phyloP scores from a whole-genome alignment of 2,797 vertebrate genomes.

The Clangula hyemalis region DNA sequence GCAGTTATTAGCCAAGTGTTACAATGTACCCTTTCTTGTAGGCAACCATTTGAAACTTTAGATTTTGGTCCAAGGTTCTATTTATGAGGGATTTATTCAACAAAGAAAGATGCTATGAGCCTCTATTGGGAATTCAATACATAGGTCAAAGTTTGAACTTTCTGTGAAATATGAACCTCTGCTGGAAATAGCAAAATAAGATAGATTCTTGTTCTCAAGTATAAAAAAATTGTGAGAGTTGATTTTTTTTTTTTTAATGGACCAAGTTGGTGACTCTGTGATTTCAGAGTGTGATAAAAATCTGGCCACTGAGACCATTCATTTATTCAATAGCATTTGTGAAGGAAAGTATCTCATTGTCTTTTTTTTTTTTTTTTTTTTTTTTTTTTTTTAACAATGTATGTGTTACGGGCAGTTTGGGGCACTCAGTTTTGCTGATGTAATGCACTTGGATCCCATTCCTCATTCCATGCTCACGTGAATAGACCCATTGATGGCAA shows the following conservation, averaged over 20 bases:
- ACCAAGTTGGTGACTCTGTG: background rate
- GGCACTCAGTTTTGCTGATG: slow-evolving; percentile 26
- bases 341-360: background rate
- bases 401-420: background rate
- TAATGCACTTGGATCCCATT: slow-evolving; percentile 44
- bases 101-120: slow-evolving; percentile 50
- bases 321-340: background rate
- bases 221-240: background rate
- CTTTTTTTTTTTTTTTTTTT: background rate
- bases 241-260: background rate
- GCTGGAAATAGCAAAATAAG: slow-evolving; percentile 41
- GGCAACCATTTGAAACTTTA: slow-evolving; percentile 31
- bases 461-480: slow-evolving; percentile 25
- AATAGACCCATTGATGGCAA: slow-evolving; percentile 44
- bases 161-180: slow-evolving; percentile 56
- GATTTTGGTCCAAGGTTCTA: slow-evolving; percentile 25
- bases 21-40: slow-evolving; percentile 38
- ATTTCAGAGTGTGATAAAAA: slow-evolving; percentile 44
- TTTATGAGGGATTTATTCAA: slow-evolving; percentile 61
- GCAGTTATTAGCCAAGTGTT: slow-evolving; percentile 26
- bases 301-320: background rate
- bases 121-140: slow-evolving; percentile 48
- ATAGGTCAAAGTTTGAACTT: slow-evolving; percentile 59
- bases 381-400: background rate
- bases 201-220: slow-evolving; percentile 47